phyloP scores from a whole-genome alignment of 1,140 invertebrate genomes.

The Rhopalosiphum padi region DNA sequence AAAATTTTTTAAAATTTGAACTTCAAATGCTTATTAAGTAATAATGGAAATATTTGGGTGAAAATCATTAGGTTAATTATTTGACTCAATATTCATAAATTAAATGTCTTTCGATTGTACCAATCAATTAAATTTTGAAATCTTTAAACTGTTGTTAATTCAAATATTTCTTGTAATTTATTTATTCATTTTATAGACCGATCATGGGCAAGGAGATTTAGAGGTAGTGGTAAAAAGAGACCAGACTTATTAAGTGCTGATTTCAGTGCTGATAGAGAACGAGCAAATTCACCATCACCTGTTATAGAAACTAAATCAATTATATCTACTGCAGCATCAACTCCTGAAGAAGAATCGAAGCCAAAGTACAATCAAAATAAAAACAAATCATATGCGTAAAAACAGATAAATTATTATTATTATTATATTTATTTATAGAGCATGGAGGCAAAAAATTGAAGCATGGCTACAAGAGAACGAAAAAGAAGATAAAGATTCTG shows the following conservation, averaged over 20 bases:
- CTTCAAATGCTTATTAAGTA: not conserved
- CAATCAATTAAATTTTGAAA: too few species aligned
- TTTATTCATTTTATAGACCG: slow-evolving; percentile 71
- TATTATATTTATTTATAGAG: slow-evolving; percentile 64
- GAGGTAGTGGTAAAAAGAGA: slow-evolving; percentile 71
- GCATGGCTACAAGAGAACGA: slow-evolving; percentile 89
- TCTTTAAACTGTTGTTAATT: not conserved
- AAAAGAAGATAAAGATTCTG: slow-evolving; percentile 77
- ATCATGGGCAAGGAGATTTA: slow-evolving; percentile 82
- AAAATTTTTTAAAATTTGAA: not conserved
- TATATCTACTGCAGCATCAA: slow-evolving; percentile 63
- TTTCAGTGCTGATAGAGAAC: slow-evolving; percentile 74
- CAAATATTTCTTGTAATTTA: not conserved
- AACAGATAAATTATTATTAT: not conserved
- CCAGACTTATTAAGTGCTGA: slow-evolving; percentile 76
- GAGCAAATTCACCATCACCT: slow-evolving; percentile 76
- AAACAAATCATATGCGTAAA: not conserved
- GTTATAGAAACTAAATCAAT: slow-evolving; percentile 67
- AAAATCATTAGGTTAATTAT: not conserved
- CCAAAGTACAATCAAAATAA: slow-evolving; percentile 63
- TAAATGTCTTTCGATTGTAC: too few species aligned
- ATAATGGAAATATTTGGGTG: not conserved
- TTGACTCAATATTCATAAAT: too few species aligned
- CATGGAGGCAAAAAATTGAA: slow-evolving; percentile 88
- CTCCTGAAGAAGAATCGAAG: slow-evolving; percentile 66